These are phyloP conservation scores for Rhopalosiphum padi DNA, from an alignment of 1,140 invertebrate genomes.

Conservation along the genomic window DNA sequence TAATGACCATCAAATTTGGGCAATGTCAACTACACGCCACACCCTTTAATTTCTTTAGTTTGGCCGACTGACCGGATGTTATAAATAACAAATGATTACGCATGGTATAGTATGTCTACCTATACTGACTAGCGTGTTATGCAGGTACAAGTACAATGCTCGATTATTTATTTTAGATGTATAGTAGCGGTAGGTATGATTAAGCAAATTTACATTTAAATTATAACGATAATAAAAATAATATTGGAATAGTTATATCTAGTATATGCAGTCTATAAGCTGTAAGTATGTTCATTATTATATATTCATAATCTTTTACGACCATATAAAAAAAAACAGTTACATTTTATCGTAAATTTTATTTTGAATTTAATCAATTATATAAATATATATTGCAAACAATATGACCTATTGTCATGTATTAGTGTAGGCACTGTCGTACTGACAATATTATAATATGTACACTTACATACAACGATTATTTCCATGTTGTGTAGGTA, in stretches of 20 bases:
- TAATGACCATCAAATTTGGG: constrained; percentile 35
- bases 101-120: neutral
- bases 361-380: neutral
- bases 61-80: neutral
- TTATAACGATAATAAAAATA: neutral
- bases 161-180: neutral
- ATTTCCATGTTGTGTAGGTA: neutral
- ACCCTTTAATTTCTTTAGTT: constrained; percentile 23
- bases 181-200: neutral
- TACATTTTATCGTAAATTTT: neutral
- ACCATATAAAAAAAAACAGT: neutral
- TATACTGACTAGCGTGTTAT: neutral
- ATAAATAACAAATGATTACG: constrained; percentile 5
- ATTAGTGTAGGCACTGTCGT: neutral
- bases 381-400: neutral
- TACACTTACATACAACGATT: neutral
- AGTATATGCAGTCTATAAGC: neutral
- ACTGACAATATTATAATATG: no score
- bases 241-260: neutral
- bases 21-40: constrained; percentile 21
- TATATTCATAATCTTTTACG: neutral
- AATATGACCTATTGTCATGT: neutral
- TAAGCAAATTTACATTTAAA: neutral
- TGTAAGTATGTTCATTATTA: neutral
- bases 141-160: neutral